Evolutionary conservation across 2,888 invertebrate genomes (phyloP), one percentile per base, ranked within the genome.

Genomic region (Polylopha cassiicola): DNA sequence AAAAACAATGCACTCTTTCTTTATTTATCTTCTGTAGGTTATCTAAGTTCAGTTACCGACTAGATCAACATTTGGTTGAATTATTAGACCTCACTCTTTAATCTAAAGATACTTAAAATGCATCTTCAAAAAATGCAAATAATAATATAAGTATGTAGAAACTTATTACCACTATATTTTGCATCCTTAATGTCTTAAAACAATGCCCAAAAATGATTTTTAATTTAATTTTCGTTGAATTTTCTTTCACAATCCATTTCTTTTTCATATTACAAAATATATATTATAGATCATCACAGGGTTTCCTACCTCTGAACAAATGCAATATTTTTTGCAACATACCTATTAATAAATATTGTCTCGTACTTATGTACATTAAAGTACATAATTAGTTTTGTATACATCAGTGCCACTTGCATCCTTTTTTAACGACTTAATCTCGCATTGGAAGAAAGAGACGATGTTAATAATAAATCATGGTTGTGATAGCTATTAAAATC

Each of bases 31-130:
- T 9, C 9, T 18, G 10, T 17, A 8, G 37, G 44, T 44, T 44
- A 61, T 61, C 64, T 20, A 33, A 54, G 58, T 57, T 57, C 57
- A 58, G 46, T 45, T 44, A 42, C 42, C 41, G 44, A 53, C 27
- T 41, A 39, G 45, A n/a, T n/a, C n/a, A 53, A 55, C 51, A 39
- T 29, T 50, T 54, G 50, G 42, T 37, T 37, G 18, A 16, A 23
- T 20, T 11, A 32, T 10, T 18, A 32, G 7, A 39, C 7, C 27
- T 9, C 22, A 17, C 24, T 41, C 16, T 15, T 28, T 15, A 13
- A 36, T 15, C 22, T 30, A 9, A 6, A n/a, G n/a, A n/a, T n/a
- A n/a, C n/a, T n/a, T n/a, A n/a, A n/a, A n/a, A n/a, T n/a, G n/a
- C n/a, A n/a, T n/a, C n/a, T n/a, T n/a, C n/a, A n/a, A n/a, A n/a